Conservation (phyloP, 2,888 invertebrate species). For the Gymnocheta viridis region DNA sequence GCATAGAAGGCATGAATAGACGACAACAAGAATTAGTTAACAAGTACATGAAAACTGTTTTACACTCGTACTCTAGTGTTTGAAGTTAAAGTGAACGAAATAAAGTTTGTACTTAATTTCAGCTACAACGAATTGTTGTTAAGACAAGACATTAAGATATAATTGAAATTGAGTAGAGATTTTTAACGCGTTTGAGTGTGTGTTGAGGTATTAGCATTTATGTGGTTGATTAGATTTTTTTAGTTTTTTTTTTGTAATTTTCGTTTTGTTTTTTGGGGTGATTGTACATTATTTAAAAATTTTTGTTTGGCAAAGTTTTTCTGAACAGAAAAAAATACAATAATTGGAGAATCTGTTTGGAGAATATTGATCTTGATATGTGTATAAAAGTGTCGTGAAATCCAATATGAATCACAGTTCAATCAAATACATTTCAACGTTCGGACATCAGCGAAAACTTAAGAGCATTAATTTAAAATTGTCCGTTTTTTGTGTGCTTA, state of each 20-base stretch:
- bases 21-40: conserved; percentile 41
- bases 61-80: conserved; percentile 24
- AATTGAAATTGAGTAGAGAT: conserved; percentile 27
- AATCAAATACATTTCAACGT: conserved; percentile 71
- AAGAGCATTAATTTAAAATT: neutral
- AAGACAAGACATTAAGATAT: neutral
- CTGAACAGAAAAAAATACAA: neutral
- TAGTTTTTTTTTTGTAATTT: neutral
- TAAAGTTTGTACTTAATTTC: conserved; percentile 3
- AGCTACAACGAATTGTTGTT: neutral
- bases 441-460: conserved; percentile 1
- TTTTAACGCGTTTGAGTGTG: conserved; percentile 15
- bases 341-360: conserved; percentile 32
- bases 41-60: neutral
- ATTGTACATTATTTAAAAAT: conserved; percentile 19
- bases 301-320: conserved; percentile 16
- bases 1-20: neutral
- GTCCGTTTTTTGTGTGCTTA: conserved; percentile 8
- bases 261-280: conserved; percentile 31
- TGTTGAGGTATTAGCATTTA: neutral
- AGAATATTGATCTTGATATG: conserved; percentile 35
- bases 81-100: conserved; percentile 5
- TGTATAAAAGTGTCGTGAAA: conserved; percentile 75
- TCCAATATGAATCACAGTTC: conserved; percentile 75
- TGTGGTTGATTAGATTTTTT: conserved; percentile 7